Base-by-base conservation (phyloP, 2,888 invertebrate species). In the Sturmia bella region DNA sequence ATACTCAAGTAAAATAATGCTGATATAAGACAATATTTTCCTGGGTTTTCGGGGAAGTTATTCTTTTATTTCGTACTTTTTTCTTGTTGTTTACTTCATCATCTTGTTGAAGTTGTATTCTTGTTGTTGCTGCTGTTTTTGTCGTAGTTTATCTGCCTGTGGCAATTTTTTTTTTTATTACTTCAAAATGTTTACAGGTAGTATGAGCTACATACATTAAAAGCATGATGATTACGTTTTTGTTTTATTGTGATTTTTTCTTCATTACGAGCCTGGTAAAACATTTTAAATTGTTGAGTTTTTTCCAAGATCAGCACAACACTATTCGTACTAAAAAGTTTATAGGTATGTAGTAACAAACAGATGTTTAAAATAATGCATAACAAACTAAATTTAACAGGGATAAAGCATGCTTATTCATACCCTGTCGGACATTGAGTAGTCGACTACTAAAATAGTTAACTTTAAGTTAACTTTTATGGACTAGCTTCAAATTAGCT, bases 171-270 rank as follows among this genome's bases (percentile, higher is more conserved):
- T 17, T 59, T 21, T 21, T 27, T 27, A 9, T 32, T 7, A 5
- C 1, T 32, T 32, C 32, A 32, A 72, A 77, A 74, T 82, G 81
- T 82, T 82, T 82, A 74, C 81, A 73, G 81, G 77, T 82, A 78
- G 73, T 81, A 72, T 77, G 73, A 63, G 77, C 68, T 73, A 73
- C 73, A 77, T 73, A 73, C 73, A 77, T 73, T 81, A 81, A 73
- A 63, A 74, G 64, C 68, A 77, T 59, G 77, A 72, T 72, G 80
- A 76, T 81, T 81, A 68, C 68, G 76, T 75, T 52, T 63, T 80
- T 52, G 75, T 32, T 43, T 50, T 37, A 17, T 43, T 64, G 43
- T 69, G 56, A 45, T 70, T 70, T 61, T 66, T 74, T 54, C 73
- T 68, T 56, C n/a, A 37, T 11, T 39, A 77, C 76, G 73, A 68